A percentile compares a stretch with the other conserved stretches of the same genome.
Conservation (phyloP, 2,113 vertebrate genomes). For the Hippocampus abdominalis region DNA sequence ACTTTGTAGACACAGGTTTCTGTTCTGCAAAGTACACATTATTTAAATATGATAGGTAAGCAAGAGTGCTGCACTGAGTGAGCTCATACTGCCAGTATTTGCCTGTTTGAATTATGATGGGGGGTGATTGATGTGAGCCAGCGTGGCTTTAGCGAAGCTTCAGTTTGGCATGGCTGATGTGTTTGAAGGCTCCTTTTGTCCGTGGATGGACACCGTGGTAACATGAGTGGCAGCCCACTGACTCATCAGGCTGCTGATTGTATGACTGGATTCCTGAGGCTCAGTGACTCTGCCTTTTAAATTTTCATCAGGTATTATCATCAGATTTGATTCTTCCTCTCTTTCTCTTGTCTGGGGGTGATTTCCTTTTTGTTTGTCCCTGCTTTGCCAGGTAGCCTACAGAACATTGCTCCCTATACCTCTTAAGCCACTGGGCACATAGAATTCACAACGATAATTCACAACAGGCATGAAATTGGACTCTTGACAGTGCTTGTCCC, state of each 20-base stretch:
- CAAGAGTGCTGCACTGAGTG: slow-evolving; percentile 3
- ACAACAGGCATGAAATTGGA: slow-evolving; percentile 58
- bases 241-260: slow-evolving; percentile 59
- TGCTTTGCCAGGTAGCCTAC: slow-evolving; percentile 28
- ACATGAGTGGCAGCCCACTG: slow-evolving; percentile 58
- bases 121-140: slow-evolving; percentile 51
- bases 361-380: slow-evolving; percentile 33
- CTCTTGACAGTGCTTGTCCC: slow-evolving; percentile 55
- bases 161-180: slow-evolving; percentile 41
- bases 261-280: slow-evolving; percentile 39
- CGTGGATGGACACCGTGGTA: slow-evolving; percentile 48
- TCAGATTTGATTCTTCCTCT: slow-evolving; percentile 28
- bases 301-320: slow-evolving; percentile 61
- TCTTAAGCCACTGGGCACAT: slow-evolving; percentile 45
- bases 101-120: slow-evolving; percentile 35
- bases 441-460: slow-evolving; percentile 58
- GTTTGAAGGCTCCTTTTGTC: slow-evolving; percentile 62
- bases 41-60: slow-evolving; percentile 20
- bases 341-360: slow-evolving; percentile 23
- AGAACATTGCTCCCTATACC: slow-evolving; percentile 39
- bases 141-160: slow-evolving; percentile 27
- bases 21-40: slow-evolving; percentile 1
- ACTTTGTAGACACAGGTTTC: slow-evolving; percentile 8
- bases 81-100: slow-evolving; percentile 34
- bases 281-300: slow-evolving; percentile 29